phyloP scores from a whole-genome alignment of 2,888 invertebrate genomes.

The Geophilus truncorum region DNA sequence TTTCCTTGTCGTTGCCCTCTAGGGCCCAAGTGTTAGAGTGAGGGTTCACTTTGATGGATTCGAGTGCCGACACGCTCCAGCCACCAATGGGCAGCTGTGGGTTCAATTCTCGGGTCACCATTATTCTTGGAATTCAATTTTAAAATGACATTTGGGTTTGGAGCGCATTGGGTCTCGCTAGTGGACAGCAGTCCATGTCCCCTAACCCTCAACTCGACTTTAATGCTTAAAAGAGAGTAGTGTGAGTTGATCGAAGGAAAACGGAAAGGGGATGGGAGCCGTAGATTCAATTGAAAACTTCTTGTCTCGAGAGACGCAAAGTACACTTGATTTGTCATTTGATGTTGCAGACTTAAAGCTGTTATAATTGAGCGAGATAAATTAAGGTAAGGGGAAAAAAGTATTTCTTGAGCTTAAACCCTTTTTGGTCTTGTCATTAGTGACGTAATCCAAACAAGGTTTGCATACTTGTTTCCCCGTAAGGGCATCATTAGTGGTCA shows the following conservation, averaged over 20 bases:
- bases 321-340: not conserved
- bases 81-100: constrained; percentile 6
- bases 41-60: constrained; percentile 14
- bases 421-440: not conserved
- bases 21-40: not conserved
- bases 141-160: not conserved
- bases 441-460: not conserved
- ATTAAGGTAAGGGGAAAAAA: not conserved
- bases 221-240: not conserved
- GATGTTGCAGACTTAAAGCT: not conserved
- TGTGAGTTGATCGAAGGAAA: not conserved
- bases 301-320: not conserved
- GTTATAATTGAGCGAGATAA: not conserved
- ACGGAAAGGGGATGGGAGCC: not conserved
- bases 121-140: constrained; percentile 21
- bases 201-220: not conserved
- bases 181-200: not conserved
- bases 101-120: constrained; percentile 21
- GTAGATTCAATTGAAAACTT: not conserved
- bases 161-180: not conserved
- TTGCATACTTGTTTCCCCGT: not conserved
- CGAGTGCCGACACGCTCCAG: not conserved
- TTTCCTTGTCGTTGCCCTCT: not conserved
- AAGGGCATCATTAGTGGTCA: not conserved
- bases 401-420: not conserved